Conservation (phyloP, 2,888 invertebrate species). For the Eretmocerus hayati region DNA sequence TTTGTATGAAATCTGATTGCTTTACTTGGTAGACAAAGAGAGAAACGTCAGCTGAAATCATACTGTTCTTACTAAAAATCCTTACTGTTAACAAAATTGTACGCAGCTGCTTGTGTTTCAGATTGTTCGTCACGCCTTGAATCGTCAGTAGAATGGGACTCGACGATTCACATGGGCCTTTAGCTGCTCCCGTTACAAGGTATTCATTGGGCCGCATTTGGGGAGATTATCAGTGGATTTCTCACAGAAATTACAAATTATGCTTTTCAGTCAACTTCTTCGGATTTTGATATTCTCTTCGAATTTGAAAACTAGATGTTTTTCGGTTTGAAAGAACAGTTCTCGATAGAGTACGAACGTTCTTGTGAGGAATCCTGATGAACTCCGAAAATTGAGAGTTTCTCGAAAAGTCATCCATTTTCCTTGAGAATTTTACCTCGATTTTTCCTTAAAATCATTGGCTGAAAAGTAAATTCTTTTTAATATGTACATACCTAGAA, state of each 20-base stretch:
- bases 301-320: background rate
- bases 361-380: background rate
- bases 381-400: background rate
- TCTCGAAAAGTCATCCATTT: background rate
- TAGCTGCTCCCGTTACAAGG: slow-evolving; percentile 47
- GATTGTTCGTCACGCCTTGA: slow-evolving; percentile 43
- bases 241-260: no score
- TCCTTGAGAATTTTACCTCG: background rate
- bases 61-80: no score
- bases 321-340: no score
- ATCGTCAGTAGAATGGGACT: slow-evolving; percentile 41
- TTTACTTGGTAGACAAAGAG: no score
- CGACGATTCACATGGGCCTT: slow-evolving; percentile 43
- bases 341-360: no score
- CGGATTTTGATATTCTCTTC: background rate
- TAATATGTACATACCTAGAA: no score
- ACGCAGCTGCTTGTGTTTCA: slow-evolving; percentile 48
- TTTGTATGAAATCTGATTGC: no score
- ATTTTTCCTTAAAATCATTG: background rate
- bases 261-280: no score
- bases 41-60: no score
- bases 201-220: slow-evolving; percentile 46
- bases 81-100: slow-evolving; percentile 43
- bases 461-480: no score
- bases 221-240: slow-evolving; percentile 41